Base-by-base conservation (phyloP, 1,140 invertebrate species). In the Anagrus nilaparvatae region DNA sequence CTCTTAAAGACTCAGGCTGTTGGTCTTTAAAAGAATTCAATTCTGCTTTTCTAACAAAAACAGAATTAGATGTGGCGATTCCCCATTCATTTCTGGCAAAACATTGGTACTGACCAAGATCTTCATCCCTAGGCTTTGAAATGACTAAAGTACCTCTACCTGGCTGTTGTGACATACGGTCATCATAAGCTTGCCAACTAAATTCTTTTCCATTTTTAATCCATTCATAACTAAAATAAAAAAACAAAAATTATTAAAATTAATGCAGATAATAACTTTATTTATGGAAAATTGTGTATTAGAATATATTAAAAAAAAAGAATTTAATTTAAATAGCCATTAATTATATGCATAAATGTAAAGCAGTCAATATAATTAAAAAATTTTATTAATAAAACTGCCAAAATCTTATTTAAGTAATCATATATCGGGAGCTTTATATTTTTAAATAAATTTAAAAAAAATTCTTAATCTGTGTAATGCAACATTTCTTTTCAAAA, bases 21-120 rank as follows among this genome's bases (percentile, higher is more conserved):
- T 83, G 78, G 52, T 88, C 85, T 59, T 90, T 89, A 67, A 95
- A 94, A 0, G 84, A 84, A 62, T 92, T 92, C 41, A 95, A 67
- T 62, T 94, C 90, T 4, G 93, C 88, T 66, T 94, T 92, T n/a
- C 91, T 73, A 10, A 97, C 84, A 56, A 91, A 92, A 8, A 97
- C 90, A 0, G 88, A 89, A 63, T 96, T 95, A 1, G 90, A 93
- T 0, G 90, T 90, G 10, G 92, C 90, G 4, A 77, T 86, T 31
- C 96, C 96, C 75, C 90, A 91, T 53, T 89, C 83, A 60, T 99
- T 99, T 52, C 81, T 76, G 1, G 95, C 95, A 63, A 94, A 92
- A 69, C 96, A 99, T 60, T 98, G 94, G 66, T 98, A 99, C 51
- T 96, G 85, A 21, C 93, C 91, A 20, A 94, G 72, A 67, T 97